These are phyloP conservation scores for Falco novaeseelandiae DNA, from an alignment of 2,797 vertebrate species.

Conservation along the genomic window DNA sequence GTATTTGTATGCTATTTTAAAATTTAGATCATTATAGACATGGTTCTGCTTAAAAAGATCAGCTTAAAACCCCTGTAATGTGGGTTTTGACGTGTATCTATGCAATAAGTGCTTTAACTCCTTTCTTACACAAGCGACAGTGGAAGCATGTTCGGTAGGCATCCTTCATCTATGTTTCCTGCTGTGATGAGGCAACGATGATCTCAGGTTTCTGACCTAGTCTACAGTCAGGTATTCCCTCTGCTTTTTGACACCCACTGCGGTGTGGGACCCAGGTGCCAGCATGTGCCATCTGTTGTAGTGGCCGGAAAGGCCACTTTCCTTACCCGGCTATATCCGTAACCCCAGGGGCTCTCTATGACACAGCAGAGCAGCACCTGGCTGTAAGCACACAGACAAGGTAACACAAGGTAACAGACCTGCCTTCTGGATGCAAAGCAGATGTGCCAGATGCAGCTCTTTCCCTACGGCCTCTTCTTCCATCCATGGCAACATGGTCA, in stretches of 20 bases:
- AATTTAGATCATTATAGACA: not conserved
- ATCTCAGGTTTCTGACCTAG: not conserved
- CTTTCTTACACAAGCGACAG: not conserved
- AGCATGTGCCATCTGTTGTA: accelerated
- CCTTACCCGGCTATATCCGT: not conserved
- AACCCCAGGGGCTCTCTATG: not conserved
- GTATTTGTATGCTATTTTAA: not conserved
- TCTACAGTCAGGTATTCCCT: not conserved
- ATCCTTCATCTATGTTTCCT: accelerated
- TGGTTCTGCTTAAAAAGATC: not conserved
- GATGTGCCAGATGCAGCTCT: accelerated
- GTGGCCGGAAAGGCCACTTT: not conserved
- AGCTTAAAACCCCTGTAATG: not conserved
- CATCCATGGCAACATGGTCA: not conserved
- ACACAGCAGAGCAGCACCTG: accelerated
- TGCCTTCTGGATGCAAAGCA: not conserved
- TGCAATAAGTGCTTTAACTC: not conserved
- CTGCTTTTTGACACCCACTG: not conserved
- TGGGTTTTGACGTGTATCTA: not conserved
- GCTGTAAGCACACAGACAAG: not conserved
- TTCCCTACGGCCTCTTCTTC: not conserved
- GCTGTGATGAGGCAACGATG: not conserved
- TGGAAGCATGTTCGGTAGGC: not conserved
- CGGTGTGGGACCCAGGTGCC: not conserved
- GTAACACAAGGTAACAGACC: accelerated